phyloP scores from a whole-genome alignment of 2,888 invertebrate genomes.

The Callyntrura sp. region DNA sequence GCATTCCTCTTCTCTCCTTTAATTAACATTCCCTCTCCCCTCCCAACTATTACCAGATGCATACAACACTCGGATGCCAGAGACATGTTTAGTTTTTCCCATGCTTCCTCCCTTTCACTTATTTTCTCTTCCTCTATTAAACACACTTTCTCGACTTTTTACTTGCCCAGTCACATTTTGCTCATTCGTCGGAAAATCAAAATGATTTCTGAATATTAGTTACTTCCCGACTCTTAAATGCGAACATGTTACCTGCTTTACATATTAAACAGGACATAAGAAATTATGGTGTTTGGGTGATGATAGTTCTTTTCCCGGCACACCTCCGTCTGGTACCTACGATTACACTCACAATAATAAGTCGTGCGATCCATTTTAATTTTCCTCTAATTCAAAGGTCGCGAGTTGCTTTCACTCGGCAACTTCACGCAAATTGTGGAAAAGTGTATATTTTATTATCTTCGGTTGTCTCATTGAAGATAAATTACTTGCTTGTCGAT shows the following conservation, averaged over 20 bases:
- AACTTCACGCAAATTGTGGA: conserved; percentile 24
- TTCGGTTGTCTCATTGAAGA: not conserved
- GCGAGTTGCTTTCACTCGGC: not conserved
- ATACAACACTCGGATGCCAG: conserved; percentile 3
- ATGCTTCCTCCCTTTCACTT: conserved; percentile 31
- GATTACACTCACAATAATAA: not conserved
- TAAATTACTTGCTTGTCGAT: conserved; percentile 32
- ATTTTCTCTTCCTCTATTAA: conserved; percentile 4
- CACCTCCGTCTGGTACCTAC: conserved; percentile 2
- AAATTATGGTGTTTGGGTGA: not conserved
- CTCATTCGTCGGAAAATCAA: conserved; percentile 71
- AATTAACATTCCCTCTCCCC: conserved; percentile 74
- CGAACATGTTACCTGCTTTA: conserved; percentile 19
- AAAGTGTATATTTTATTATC: not conserved
- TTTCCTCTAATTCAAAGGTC: conserved; percentile 3
- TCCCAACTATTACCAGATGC: not conserved
- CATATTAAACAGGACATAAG: conserved; percentile 16
- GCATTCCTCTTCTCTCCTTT: conserved; percentile 67
- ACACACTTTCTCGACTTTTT: conserved; percentile 23
- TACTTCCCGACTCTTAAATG: conserved; percentile 50
- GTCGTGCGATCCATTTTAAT: not conserved
- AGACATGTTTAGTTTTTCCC: conserved; percentile 54
- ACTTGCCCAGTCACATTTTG: conserved; percentile 38
- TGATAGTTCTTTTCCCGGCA: not conserved
- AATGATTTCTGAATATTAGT: conserved; percentile 67